Evolutionary conservation across 1,140 invertebrate species (phyloP).

Genomic region (Drosophila tsacasi): DNA sequence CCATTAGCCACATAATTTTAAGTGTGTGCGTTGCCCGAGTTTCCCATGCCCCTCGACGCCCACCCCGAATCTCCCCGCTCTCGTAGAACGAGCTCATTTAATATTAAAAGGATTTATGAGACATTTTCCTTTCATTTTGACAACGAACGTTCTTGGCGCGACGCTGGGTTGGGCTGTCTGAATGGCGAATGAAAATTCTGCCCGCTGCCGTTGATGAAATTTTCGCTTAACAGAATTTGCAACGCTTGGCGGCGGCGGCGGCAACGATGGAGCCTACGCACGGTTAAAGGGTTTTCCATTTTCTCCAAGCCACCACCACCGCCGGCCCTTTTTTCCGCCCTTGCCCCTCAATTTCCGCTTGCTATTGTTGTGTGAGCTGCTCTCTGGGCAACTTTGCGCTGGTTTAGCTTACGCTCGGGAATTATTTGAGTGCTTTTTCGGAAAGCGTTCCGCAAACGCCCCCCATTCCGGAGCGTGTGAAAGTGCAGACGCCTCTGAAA

Average conservation of each 20-base stretch:
- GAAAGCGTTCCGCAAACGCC: constrained; percentile 37
- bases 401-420: constrained; percentile 81
- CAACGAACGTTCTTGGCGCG: constrained; percentile 56
- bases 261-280: constrained; percentile 60
- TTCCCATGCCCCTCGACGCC: not conserved
- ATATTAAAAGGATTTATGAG: constrained; percentile 84
- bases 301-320: constrained; percentile 18
- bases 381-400: constrained; percentile 72
- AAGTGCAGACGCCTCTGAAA: constrained; percentile 75
- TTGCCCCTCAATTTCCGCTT: constrained; percentile 32
- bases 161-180: constrained; percentile 23
- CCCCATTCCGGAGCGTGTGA: constrained; percentile 65
- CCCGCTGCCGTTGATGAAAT: constrained; percentile 74
- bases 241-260: constrained; percentile 63
- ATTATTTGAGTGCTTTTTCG: constrained; percentile 81
- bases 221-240: constrained; percentile 83
- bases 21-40: constrained; percentile 75
- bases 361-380: constrained; percentile 68
- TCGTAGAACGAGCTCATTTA: constrained; percentile 76
- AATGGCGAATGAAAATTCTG: constrained; percentile 74
- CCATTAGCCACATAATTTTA: constrained; percentile 84
- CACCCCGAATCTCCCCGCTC: constrained; percentile 2
- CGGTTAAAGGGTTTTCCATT: constrained; percentile 82
- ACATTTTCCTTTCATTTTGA: constrained; percentile 84
- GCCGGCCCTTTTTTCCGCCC: constrained; percentile 3